phyloP scores from a whole-genome alignment of 1,140 invertebrate species.

The Arion vulgaris region DNA sequence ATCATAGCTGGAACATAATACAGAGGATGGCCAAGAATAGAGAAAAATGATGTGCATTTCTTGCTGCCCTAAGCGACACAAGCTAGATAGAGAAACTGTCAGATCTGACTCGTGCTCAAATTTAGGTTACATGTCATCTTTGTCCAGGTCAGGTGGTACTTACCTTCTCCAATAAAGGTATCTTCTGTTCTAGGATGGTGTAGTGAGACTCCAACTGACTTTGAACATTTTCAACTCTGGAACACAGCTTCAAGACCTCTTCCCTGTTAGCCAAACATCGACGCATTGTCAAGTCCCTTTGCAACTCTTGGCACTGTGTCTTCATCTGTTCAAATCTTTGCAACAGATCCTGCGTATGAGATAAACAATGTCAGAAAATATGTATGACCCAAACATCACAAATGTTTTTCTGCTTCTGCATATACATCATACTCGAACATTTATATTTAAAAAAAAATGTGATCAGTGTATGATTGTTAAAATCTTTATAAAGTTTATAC shows the following conservation, averaged over 20 bases:
- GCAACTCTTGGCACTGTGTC: slow-evolving; percentile 57
- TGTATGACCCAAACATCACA: neutral
- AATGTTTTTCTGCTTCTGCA: too few relatives aligned
- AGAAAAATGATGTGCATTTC: too few relatives aligned
- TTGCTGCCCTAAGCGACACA: too few relatives aligned
- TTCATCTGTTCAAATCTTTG: slow-evolving; percentile 61
- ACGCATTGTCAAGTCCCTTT: slow-evolving; percentile 61
- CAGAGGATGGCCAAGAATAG: too few relatives aligned
- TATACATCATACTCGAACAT: too few relatives aligned
- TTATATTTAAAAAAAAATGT: too few relatives aligned
- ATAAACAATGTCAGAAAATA: neutral
- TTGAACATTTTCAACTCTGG: slow-evolving; percentile 47
- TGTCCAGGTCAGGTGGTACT: neutral
- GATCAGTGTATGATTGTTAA: too few relatives aligned
- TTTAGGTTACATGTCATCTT: too few relatives aligned
- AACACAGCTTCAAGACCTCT: slow-evolving; percentile 42
- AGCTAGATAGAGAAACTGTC: too few relatives aligned
- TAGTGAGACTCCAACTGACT: slow-evolving; percentile 52
- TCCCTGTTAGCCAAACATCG: slow-evolving; percentile 56
- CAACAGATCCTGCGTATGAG: slow-evolving; percentile 51
- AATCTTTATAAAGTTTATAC: too few relatives aligned
- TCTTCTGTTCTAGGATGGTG: slow-evolving; percentile 53
- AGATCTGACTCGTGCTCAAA: too few relatives aligned
- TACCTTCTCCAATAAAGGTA: slow-evolving; percentile 56
- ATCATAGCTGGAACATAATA: too few relatives aligned